Evolutionary conservation across 92 coral and sea anemone genomes (phyloP).

Genomic region (Parazoanthus darwini): DNA sequence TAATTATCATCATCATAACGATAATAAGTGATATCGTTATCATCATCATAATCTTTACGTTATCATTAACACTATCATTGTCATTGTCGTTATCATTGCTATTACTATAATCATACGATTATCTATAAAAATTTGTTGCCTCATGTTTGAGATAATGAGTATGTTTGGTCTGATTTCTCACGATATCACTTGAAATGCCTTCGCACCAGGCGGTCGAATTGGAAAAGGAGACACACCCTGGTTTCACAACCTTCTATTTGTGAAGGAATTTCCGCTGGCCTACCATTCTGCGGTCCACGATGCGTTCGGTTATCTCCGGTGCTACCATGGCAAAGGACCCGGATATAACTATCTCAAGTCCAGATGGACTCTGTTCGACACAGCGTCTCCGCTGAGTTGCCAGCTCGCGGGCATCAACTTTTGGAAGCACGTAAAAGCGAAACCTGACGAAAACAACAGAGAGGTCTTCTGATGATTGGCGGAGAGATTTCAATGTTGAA

Average conservation of each 20-base stretch:
- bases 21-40: no score
- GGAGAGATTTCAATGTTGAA: no score
- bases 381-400: conserved; percentile 51
- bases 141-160: no score
- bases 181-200: background rate
- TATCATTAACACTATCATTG: no score
- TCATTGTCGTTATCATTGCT: no score
- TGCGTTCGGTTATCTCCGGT: conserved; percentile 54
- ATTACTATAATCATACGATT: no score
- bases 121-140: no score
- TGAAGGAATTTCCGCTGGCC: conserved; percentile 48
- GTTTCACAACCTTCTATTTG: conserved; percentile 20
- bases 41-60: no score
- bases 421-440: conserved; percentile 28
- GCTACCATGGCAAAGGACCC: conserved; percentile 51
- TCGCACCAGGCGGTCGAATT: conserved; percentile 49
- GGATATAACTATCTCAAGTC: conserved; percentile 55
- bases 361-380: conserved; percentile 54
- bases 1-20: no score
- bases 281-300: conserved; percentile 61
- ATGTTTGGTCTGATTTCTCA: no score
- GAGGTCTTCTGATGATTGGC: no score
- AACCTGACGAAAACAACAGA: background rate
- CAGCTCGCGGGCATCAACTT: conserved; percentile 58
- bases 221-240: conserved; percentile 52